Percentiles rank a stretch among this genome's conserved stretches.
These are phyloP conservation scores for Taenaris catops DNA, from an alignment of 2,888 invertebrate species.

Conservation along the genomic window DNA sequence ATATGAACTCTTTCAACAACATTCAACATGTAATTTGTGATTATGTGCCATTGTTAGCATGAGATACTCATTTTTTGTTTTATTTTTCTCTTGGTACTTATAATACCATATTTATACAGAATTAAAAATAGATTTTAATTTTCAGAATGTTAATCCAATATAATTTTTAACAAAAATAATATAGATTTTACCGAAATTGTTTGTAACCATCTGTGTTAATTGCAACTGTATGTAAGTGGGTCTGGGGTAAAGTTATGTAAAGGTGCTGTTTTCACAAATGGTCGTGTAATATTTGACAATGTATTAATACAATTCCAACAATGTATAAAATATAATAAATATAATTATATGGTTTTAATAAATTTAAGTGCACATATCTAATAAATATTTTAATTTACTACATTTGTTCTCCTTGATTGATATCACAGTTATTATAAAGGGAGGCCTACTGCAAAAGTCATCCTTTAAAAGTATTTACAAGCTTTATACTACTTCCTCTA, in stretches of 20 bases:
- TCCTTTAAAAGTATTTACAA: too few species aligned
- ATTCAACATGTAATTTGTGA: neutral
- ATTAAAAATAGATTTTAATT: neutral
- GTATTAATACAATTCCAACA: slow-evolving; percentile 16
- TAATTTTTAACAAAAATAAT: slow-evolving; percentile 7
- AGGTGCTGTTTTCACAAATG: slow-evolving; percentile 21
- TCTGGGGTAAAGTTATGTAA: slow-evolving; percentile 6
- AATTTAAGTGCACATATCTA: slow-evolving; percentile 62
- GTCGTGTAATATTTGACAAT: slow-evolving; percentile 16
- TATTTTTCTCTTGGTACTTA: slow-evolving; percentile 7
- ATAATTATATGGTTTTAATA: slow-evolving; percentile 44
- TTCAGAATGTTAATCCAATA: slow-evolving; percentile 3
- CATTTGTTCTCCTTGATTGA: too few species aligned
- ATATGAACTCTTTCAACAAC: too few species aligned
- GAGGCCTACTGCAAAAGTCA: too few species aligned
- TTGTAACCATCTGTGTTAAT: slow-evolving; percentile 14
- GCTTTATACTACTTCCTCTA: too few species aligned
- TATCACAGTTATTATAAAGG: too few species aligned
- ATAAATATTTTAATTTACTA: slow-evolving; percentile 1
- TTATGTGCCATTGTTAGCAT: slow-evolving; percentile 17
- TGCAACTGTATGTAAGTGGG: slow-evolving; percentile 12
- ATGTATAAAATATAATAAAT: slow-evolving; percentile 16
- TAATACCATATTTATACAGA: neutral
- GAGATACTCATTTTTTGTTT: slow-evolving; percentile 16
- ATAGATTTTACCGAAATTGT: slow-evolving; percentile 7